Evolutionary conservation across 2,113 vertebrate species (phyloP).

Genomic region (Parus major): DNA sequence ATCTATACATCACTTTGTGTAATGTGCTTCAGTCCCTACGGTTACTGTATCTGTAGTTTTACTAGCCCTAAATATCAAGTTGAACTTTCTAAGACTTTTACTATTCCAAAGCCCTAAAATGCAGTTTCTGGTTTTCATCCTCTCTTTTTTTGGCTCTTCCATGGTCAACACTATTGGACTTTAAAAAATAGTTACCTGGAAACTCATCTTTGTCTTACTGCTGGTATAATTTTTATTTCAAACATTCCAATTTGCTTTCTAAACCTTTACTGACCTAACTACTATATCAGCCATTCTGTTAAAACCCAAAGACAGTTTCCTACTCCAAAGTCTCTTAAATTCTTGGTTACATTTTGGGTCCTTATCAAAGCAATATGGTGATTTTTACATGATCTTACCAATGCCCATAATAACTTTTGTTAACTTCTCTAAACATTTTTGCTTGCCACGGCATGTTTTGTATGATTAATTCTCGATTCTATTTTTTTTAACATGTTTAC

Average conservation of each 20-base stretch:
- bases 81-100: not conserved
- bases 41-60: not conserved
- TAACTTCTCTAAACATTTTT: conserved; percentile 20
- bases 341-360: not conserved
- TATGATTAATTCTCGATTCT: not conserved
- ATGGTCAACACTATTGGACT: not conserved
- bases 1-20: not conserved
- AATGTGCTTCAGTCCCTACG: not conserved
- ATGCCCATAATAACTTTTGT: not conserved
- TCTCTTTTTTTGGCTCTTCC: not conserved
- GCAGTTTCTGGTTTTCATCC: not conserved
- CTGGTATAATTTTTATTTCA: not conserved
- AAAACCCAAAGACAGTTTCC: not conserved
- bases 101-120: not conserved
- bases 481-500: not conserved
- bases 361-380: not conserved
- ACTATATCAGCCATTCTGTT: not conserved
- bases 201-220: not conserved
- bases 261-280: not conserved
- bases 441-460: not conserved
- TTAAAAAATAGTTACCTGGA: not conserved
- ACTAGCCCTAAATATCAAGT: not conserved
- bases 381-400: not conserved
- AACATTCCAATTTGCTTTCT: not conserved
- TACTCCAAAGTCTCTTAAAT: not conserved